phyloP scores from a whole-genome alignment of 1,140 invertebrate species.

The Nylanderia fulva region DNA sequence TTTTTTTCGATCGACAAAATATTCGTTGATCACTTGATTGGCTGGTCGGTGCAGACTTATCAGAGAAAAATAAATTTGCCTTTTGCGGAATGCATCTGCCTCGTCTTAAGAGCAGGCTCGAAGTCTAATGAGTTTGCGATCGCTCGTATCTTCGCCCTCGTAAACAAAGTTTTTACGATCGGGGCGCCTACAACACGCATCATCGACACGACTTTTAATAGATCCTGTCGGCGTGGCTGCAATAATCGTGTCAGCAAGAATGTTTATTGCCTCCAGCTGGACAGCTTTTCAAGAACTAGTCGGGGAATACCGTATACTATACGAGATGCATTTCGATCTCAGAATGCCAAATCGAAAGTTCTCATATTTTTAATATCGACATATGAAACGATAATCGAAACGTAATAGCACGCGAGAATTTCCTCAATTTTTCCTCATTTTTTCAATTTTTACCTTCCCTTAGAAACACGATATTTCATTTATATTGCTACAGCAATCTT shows the following conservation, averaged over 20 bases:
- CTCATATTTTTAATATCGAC: neutral
- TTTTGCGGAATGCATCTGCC: slow-evolving; percentile 26
- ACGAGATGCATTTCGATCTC: slow-evolving; percentile 23
- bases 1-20: neutral
- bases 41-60: slow-evolving; percentile 19
- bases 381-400: slow-evolving; percentile 5
- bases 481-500: neutral
- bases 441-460: neutral
- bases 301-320: slow-evolving; percentile 19
- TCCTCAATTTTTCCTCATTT: neutral
- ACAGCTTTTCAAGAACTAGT: slow-evolving; percentile 68
- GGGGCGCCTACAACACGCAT: slow-evolving; percentile 40
- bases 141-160: slow-evolving; percentile 58
- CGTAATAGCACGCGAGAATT: neutral
- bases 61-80: slow-evolving; percentile 39
- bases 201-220: slow-evolving; percentile 71
- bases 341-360: neutral
- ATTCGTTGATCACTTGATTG: slow-evolving; percentile 17
- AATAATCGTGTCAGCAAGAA: slow-evolving; percentile 72
- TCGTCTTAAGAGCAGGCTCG: slow-evolving; percentile 14
- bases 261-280: slow-evolving; percentile 72
- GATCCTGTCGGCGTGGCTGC: slow-evolving; percentile 65
- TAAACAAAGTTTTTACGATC: slow-evolving; percentile 73
- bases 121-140: slow-evolving; percentile 58
- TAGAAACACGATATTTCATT: neutral